A percentile compares a stretch with the other conserved stretches of the same genome.
These are phyloP conservation scores for Pararge aegeria DNA, from an alignment of 1,140 invertebrate genomes.

Conservation along the genomic window DNA sequence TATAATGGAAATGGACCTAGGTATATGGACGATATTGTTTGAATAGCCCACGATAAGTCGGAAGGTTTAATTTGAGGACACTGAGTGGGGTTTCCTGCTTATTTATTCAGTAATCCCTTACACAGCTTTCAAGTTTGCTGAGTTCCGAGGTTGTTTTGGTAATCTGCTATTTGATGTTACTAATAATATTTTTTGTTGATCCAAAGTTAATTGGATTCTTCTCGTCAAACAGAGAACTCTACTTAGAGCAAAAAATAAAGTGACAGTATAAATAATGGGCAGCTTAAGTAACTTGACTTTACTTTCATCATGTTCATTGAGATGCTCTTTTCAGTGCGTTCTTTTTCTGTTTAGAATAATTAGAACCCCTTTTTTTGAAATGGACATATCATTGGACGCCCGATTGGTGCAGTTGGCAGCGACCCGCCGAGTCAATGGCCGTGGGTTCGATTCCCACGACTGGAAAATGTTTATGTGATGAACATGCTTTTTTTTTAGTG, in stretches of 20 bases:
- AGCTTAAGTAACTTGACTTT: not conserved
- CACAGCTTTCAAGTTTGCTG: conserved; percentile 39
- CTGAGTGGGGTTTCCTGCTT: conserved; percentile 29
- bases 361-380: not conserved
- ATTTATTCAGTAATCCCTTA: conserved; percentile 58
- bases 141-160: conserved; percentile 24
- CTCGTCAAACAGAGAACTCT: not conserved
- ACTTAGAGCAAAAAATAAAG: not conserved
- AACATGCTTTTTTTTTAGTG: no score
- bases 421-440: no score
- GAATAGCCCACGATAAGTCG: not conserved
- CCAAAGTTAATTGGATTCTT: conserved; percentile 9
- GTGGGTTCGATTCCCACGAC: no score
- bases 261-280: not conserved
- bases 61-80: not conserved
- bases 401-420: no score
- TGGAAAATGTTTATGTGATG: no score
- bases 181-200: conserved; percentile 16
- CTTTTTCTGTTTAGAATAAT: no score
- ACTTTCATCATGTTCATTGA: not conserved
- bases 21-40: not conserved
- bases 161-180: conserved; percentile 23
- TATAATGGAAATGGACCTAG: no score
- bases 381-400: no score
- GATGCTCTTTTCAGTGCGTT: not conserved